phyloP scores from a whole-genome alignment of 64 coral and sea anemone genomes.

The Montipora foliosa region DNA sequence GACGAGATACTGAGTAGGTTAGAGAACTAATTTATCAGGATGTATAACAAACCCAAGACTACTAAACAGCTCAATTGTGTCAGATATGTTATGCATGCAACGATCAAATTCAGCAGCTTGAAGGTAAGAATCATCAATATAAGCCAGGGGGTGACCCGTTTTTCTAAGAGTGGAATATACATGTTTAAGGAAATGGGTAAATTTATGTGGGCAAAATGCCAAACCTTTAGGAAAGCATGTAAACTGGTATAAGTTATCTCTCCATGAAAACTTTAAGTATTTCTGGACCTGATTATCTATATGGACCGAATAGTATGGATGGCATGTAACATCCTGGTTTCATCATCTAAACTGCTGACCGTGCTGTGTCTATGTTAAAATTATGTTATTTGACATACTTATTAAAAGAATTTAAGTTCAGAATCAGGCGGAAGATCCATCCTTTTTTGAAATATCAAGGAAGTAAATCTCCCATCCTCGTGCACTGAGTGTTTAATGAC shows the following conservation, averaged over 20 bases:
- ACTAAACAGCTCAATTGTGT: slow-evolving; percentile 43
- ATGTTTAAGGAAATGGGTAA: slow-evolving; percentile 48
- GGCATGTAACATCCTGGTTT: slow-evolving; percentile 32
- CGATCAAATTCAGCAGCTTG: slow-evolving; percentile 14
- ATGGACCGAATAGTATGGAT: neutral
- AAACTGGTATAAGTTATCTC: slow-evolving; percentile 40
- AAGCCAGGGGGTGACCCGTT: neutral
- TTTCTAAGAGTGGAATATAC: slow-evolving; percentile 37
- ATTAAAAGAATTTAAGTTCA: slow-evolving; percentile 34
- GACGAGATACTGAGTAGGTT: slow-evolving; percentile 44
- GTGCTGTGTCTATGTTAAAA: slow-evolving; percentile 55
- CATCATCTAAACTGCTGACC: slow-evolving; percentile 46
- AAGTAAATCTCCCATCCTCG: slow-evolving; percentile 29
- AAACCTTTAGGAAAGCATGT: slow-evolving; percentile 45
- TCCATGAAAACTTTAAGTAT: slow-evolving; percentile 42
- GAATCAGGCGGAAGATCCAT: slow-evolving; percentile 40
- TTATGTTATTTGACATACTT: slow-evolving; percentile 44
- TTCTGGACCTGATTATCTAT: neutral
- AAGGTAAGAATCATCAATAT: slow-evolving; percentile 9
- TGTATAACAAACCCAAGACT: slow-evolving; percentile 50
- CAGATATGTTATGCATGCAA: slow-evolving; percentile 41
- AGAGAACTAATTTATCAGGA: slow-evolving; percentile 36
- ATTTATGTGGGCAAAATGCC: slow-evolving; percentile 30
- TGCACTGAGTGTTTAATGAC: slow-evolving; percentile 7
- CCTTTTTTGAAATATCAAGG: slow-evolving; percentile 52